Base-by-base conservation (phyloP, 92 coral and sea anemone genomes). In the Micromussa lordhowensis region DNA sequence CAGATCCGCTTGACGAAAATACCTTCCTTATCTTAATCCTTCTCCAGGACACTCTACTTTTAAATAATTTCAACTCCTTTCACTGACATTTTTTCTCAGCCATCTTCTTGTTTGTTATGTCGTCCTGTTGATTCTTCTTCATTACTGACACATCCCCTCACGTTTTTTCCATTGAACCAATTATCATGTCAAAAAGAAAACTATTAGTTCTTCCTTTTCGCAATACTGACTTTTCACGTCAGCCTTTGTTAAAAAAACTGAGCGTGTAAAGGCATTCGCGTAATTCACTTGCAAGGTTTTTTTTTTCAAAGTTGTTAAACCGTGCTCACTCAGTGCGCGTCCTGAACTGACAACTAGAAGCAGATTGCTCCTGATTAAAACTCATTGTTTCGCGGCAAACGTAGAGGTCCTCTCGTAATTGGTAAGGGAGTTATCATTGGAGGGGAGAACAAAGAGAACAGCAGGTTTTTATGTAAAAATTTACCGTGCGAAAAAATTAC, bases 391-490 rank as follows among this genome's bases (percentile, higher is more conserved):
- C 40, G 26, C 48, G 55, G 38, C 28, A n/a, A 34, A 68, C 59
- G 86, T 73, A 30, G 48, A 70, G 68, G 90, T 14, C 69, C 15
- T 28, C 30, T 70, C 34, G 77, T 80, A 92, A 92, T 83, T 92
- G 86, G 70, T 54, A 48, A 79, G 88, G 76, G 90, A 18, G 79
- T 76, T 83, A 15, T 82, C 80, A 92, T 92, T 92, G 94, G 94
- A 64, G 82, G 81, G 72, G 9, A 53, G 29, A 85, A 92, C 92
- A 92, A 89, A 40, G 36, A 24, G 79, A 78, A 53, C 85, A 79
- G 90, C 90, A 85, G 90, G 90, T 87, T 63, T 80, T 44, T 87
- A 79, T 79, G 86, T 68, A 73, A 87, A 80, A 81, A 87, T 80
- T 79, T 71, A 55, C 90, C 24, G 57, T 81, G 78, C n/a, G 79